phyloP scores from a whole-genome alignment of 1,140 invertebrate genomes.

The Lasioglossum albipes region DNA sequence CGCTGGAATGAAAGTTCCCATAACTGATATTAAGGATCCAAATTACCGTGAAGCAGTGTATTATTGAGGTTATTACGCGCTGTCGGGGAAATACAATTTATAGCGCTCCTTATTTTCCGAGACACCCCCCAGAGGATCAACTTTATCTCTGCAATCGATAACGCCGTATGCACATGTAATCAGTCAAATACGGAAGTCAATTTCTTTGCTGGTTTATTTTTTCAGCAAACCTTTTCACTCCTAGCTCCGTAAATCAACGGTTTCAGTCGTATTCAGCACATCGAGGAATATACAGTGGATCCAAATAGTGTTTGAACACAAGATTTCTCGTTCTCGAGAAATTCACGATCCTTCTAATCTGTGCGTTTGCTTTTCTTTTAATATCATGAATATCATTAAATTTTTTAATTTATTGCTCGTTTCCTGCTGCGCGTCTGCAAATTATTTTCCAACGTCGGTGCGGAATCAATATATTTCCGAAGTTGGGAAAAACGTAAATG shows the following conservation, averaged over 20 bases:
- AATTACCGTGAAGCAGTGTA: conserved; percentile 38
- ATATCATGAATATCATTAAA: no score
- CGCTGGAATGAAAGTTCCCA: conserved; percentile 18
- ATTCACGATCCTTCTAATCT: no score
- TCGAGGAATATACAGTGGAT: no score
- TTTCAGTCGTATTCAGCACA: background rate
- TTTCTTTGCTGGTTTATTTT: background rate
- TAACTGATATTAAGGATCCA: conserved; percentile 57
- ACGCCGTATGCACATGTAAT: conserved; percentile 33
- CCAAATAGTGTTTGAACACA: no score
- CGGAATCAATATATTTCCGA: conserved; percentile 40
- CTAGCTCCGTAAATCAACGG: background rate
- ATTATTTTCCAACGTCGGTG: background rate
- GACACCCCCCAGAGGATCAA: conserved; percentile 31
- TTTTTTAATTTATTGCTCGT: background rate
- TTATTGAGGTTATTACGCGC: conserved; percentile 45
- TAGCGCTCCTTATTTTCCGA: conserved; percentile 37
- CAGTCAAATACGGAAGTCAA: background rate
- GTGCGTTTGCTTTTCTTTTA: no score
- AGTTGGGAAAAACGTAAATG: conserved; percentile 48
- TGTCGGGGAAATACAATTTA: conserved; percentile 33
- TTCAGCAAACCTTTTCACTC: conserved; percentile 5
- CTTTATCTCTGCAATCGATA: conserved; percentile 36
- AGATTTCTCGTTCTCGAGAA: no score
- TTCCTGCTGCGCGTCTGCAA: background rate